Evolutionary conservation across 2,113 vertebrate genomes (phyloP), one percentile per base, ranked within the genome.

Genomic region (Sylvia atricapilla): DNA sequence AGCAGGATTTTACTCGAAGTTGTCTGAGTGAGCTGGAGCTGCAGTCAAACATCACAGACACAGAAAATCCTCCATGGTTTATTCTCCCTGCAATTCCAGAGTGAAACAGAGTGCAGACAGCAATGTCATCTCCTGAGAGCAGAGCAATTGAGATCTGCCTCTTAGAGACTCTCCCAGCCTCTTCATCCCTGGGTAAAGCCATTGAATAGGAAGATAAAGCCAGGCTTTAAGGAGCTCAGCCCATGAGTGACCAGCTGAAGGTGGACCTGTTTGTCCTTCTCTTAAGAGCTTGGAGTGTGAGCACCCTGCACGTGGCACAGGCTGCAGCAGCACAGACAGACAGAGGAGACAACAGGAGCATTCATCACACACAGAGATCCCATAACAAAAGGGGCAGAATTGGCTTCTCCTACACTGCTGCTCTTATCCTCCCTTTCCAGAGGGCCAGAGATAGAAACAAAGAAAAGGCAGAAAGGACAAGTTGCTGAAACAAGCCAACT

Each of bases 281-380:
- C 59, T 20, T 20, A 4, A 52, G 35, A 58, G 35, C 46, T 0
- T 0, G 3, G 70, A 23, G 41, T 2, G 31, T 13, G 47, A 72
- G 62, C 52, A 25, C 16, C 31, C n/a, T 30, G 72, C 80, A 19
- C 6, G 0, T 7, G 35, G 88, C 58, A 66, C 13, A 6, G 74
- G n/a, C 76, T 60, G 47, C 46, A 37, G 87, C 41, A 78, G 47
- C 84, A 37, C 62, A 39, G n/a, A 11, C 50, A 68, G 33, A 23
- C 35, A 39, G 22, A 53, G 31, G 13, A 14, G 20, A 58, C 74
- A 88, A 31, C 21, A n/a, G 41, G 3, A 9, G 8, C 0, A 0
- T 5, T 16, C 64, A 50, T 21, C 82, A 83, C n/a, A 49, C 82
- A 76, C 68, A 28, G 17, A 13, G 5, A 79, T 7, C 37, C 56